phyloP scores from a whole-genome alignment of 2,113 vertebrate genomes.

The Heptranchias perlo region DNA sequence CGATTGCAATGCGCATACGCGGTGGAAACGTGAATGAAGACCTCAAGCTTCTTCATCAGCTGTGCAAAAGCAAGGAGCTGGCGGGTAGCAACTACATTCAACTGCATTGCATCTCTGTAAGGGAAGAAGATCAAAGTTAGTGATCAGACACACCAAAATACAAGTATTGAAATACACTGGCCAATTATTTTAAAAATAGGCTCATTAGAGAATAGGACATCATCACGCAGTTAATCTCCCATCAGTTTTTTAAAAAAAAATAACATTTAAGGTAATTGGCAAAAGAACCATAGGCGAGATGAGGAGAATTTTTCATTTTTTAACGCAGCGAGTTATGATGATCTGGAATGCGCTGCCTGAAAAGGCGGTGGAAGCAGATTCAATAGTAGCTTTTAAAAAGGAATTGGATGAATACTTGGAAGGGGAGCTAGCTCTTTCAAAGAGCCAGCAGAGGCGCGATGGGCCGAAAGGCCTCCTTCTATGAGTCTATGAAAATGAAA shows the following conservation, averaged over 20 bases:
- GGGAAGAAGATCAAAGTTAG: constrained; percentile 27
- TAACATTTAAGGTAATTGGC: too few species aligned
- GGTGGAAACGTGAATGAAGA: constrained; percentile 90
- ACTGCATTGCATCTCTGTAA: constrained; percentile 82
- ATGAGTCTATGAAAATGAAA: too few species aligned
- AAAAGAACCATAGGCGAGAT: too few species aligned
- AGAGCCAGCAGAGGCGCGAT: too few species aligned
- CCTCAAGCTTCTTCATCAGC: constrained; percentile 81
- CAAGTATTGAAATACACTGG: neutral
- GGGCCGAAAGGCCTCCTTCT: too few species aligned
- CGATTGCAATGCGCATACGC: constrained; percentile 93
- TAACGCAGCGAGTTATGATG: too few species aligned
- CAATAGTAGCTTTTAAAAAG: too few species aligned
- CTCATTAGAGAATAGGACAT: neutral
- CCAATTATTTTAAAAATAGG: neutral
- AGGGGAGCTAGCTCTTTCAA: too few species aligned
- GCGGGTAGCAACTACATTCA: constrained; percentile 88
- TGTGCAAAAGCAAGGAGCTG: constrained; percentile 80
- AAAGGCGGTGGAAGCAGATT: too few species aligned
- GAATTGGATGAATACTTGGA: too few species aligned
- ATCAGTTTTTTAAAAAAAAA: neutral
- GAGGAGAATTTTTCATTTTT: too few species aligned
- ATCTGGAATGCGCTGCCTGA: too few species aligned
- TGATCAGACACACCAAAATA: neutral
- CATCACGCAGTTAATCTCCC: neutral